Evolutionary conservation across 2,888 invertebrate species (phyloP), one percentile per base, ranked within the genome.

Genomic region (Penaeus monodon): DNA sequence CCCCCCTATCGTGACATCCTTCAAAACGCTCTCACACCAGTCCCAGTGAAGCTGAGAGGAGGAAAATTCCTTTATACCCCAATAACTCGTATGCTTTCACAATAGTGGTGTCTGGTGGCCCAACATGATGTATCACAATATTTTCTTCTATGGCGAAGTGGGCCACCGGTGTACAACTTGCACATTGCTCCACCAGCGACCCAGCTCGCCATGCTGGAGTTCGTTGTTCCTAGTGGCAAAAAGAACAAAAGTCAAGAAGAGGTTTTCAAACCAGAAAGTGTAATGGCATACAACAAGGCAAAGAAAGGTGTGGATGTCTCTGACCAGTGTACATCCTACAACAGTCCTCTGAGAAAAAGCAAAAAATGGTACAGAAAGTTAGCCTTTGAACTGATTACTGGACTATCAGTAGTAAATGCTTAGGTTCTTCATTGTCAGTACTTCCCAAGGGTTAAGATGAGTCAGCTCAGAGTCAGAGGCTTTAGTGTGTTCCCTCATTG

Each of bases 221-320:
- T n/a, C n/a, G n/a, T n/a, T n/a, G 27, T 29, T 17, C 10, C 73
- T 8, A 73, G 29, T 73, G 33, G 80, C 44, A 85, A 85, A 24
- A 80, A 57, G 33, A 85, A 70, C 64, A 68, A 63, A 73, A 73
- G 57, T 63, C 65, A 74, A 33, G 74, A 80, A 44, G 80, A 44
- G 38, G 38, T 85, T 80, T 57, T 85, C 33, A 85, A 80, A 70
- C 80, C 73, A 44, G 49, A 44, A 79, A 57, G 85, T 80, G 85
- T 70, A 24, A 38, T 85, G 33, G 80, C 79, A 44, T 80, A 80
- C 70, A 84, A 66, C 66, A 73, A 44, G 33, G 85, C 78, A 57
- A 85, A 79, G 57, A 85, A 85, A 79, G 85, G 80, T 80, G 80
- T 85, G 63, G 80, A 80, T 66, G 63, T 80, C 70, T 85, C 85